Evolutionary conservation across 2,888 invertebrate genomes (phyloP), one percentile per base, ranked within the genome.

Genomic region (Prostheceraeus crozeri): DNA sequence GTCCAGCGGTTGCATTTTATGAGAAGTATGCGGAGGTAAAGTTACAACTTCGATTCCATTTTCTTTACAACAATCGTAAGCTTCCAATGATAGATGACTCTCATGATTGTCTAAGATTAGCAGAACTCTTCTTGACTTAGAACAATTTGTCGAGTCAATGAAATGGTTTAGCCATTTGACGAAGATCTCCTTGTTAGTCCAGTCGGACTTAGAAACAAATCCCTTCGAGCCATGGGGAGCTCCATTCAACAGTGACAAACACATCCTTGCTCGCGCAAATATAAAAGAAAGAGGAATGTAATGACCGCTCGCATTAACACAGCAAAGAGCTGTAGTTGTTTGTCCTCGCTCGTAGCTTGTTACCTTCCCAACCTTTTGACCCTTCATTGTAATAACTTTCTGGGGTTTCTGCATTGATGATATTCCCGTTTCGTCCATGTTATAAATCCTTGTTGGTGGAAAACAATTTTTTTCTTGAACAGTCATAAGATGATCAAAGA

Each of bases 351-450:
- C n/a, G 4, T 14, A 14, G 63, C 72, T 75, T 28, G 76, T 76
- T 1, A 75, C 67, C 1, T 71, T 70, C 14, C 77, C 76, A 1
- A 78, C 72, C 60, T 71, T 76, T 63, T 72, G 71, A 57, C 73
- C 76, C 68, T 72, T 76, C 45, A 67, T 53, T 35, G 73, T 73
- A 30, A 75, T 57, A 6, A 77, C 68, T 70, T 72, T 75, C 33
- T 65, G 72, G 1, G 75, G 72, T 1, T 64, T 63, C 67, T 76
- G 76, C 0, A 77, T 76, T 0, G 73, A 73, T 1, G 73, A 66
- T 45, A 78, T 72, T 0, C 74, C 75, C 1, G 74, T 77, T 69
- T 78, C 77, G 56, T 78, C 76, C 51, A 70, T 67, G 64, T 77
- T 78, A 63, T 68, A 78, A 11, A 74, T 69, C 10, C 63, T 59